Conservation (phyloP, 2,113 vertebrate species). For the Python bivittatus region DNA sequence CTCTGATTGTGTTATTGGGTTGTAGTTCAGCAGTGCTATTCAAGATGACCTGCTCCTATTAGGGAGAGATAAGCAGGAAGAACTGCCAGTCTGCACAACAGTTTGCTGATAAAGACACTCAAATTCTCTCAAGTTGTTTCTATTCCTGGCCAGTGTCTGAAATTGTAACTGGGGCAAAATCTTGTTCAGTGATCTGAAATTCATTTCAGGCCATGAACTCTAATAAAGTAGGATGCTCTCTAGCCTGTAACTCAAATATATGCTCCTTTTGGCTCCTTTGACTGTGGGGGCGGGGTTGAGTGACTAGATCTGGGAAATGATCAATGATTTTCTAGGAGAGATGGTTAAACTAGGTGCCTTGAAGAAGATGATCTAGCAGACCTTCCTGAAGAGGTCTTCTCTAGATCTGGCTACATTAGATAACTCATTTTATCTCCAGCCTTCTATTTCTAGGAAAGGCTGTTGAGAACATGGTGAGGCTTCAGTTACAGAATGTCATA, state of each 20-base stretch:
- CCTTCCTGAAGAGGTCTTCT: neutral
- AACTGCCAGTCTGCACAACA: neutral
- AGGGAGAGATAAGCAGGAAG: neutral
- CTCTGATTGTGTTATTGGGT: neutral
- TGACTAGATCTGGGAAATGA: neutral
- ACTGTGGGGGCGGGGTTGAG: neutral
- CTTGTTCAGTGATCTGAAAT: neutral
- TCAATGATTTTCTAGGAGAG: neutral
- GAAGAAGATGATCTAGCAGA: neutral
- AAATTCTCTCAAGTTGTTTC: neutral
- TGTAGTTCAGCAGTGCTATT: neutral
- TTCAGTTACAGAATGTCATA: neutral
- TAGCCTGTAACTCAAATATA: neutral
- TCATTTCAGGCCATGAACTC: neutral
- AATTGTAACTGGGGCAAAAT: neutral
- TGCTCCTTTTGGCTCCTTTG: neutral
- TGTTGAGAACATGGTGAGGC: neutral
- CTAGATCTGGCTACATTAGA: neutral
- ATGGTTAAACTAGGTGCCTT: neutral
- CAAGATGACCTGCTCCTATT: neutral
- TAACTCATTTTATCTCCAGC: neutral
- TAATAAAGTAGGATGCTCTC: neutral
- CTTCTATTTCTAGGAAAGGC: neutral
- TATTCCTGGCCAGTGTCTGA: neutral
- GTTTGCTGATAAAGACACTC: neutral